phyloP scores from a whole-genome alignment of 2,113 vertebrate species.

The Oenanthe melanoleuca region DNA sequence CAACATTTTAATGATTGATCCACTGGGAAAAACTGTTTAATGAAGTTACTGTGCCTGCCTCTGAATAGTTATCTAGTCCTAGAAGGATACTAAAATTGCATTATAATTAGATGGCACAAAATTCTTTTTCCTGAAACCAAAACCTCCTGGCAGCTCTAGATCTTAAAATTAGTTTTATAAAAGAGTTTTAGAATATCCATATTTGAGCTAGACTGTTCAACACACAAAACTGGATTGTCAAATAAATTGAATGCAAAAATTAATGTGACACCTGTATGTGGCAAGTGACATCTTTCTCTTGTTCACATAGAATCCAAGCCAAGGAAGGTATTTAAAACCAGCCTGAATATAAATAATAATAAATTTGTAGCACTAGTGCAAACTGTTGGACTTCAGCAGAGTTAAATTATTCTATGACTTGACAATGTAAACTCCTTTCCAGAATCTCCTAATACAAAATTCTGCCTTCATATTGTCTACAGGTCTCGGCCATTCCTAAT shows the following conservation, averaged over 20 bases:
- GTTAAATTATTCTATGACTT: background rate
- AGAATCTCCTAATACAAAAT: background rate
- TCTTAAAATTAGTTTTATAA: background rate
- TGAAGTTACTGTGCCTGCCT: background rate
- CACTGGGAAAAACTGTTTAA: background rate
- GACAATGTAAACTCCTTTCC: background rate
- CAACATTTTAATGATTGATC: background rate
- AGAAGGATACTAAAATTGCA: background rate
- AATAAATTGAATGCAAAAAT: background rate
- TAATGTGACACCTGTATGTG: background rate
- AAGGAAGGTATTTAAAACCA: background rate
- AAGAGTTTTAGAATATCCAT: background rate
- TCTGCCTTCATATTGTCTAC: background rate
- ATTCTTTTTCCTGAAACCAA: background rate
- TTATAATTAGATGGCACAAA: background rate
- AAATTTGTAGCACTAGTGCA: background rate
- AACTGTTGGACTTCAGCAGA: background rate
- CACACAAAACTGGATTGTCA: background rate
- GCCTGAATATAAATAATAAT: background rate
- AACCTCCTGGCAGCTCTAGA: background rate
- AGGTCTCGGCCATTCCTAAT: background rate
- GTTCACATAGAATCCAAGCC: background rate
- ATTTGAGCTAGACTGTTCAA: background rate
- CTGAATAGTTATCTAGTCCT: background rate
- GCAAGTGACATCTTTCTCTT: background rate